phyloP scores from a whole-genome alignment of 2,797 vertebrate genomes.

The Strix occidentalis region DNA sequence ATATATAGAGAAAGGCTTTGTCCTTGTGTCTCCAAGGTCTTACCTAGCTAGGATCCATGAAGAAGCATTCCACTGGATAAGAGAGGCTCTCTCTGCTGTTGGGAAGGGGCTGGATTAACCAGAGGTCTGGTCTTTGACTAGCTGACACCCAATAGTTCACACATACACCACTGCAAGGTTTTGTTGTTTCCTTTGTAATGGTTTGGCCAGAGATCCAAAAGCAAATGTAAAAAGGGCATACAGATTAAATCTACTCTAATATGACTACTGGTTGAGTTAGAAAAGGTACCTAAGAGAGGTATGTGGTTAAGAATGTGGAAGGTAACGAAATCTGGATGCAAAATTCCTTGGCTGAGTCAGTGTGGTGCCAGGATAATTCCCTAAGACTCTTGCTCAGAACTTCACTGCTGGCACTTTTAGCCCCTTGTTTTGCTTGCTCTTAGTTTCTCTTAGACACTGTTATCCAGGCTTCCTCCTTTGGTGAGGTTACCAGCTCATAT shows the following conservation, averaged over 20 bases:
- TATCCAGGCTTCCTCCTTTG: conserved; percentile 95
- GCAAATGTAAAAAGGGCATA: not conserved
- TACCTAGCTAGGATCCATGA: not conserved
- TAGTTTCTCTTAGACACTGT: conserved; percentile 86
- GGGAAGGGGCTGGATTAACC: not conserved
- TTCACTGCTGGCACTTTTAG: not conserved
- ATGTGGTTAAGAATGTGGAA: not conserved
- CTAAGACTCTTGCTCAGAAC: not conserved
- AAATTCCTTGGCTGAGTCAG: conserved; percentile 1
- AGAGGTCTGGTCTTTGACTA: not conserved
- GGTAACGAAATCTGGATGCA: not conserved
- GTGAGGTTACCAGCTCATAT: conserved; percentile 91
- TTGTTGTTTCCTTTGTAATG: not conserved
- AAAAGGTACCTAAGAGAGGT: not conserved
- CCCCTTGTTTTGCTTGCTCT: conserved; percentile 5
- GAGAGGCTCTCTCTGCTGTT: not conserved
- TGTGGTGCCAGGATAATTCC: not conserved
- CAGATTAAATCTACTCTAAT: conserved; percentile 51
- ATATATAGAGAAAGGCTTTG: conserved; percentile 9
- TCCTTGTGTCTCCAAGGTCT: conserved; percentile 36
- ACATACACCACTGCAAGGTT: not conserved
- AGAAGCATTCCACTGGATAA: not conserved
- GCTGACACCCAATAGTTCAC: not conserved
- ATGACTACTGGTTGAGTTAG: not conserved
- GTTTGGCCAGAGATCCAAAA: not conserved